Percentiles rank a stretch among this genome's conserved stretches.
Conservation (phyloP, 2,888 invertebrate genomes). For the Seira sanloemensis region DNA sequence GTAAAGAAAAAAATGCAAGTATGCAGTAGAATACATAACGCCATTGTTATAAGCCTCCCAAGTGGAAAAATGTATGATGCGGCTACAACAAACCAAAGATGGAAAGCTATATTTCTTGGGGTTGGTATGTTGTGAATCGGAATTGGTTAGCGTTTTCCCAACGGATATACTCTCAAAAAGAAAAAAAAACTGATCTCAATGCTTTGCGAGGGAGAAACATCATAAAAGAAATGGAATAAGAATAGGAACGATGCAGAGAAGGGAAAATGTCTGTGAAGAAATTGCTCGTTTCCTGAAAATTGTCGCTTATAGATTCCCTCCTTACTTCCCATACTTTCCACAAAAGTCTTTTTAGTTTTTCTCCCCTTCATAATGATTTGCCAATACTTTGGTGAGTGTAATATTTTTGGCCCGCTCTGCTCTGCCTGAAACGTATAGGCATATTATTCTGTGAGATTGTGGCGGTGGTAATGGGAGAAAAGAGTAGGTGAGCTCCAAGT, state of each 20-base stretch:
- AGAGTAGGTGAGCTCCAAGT: background rate
- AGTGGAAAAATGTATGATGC: background rate
- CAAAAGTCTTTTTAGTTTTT: slow-evolving; percentile 43
- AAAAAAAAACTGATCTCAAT: slow-evolving; percentile 51
- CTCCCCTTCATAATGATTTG: slow-evolving; percentile 26
- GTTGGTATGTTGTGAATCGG: slow-evolving; percentile 50
- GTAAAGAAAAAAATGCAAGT: background rate
- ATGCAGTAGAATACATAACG: background rate
- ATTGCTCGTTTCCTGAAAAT: slow-evolving; percentile 69
- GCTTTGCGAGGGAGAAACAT: slow-evolving; percentile 49
- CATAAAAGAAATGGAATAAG: slow-evolving; percentile 47
- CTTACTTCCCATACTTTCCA: slow-evolving; percentile 25
- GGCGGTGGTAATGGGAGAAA: background rate
- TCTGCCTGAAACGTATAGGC: background rate
- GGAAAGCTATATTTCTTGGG: background rate
- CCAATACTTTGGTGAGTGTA: background rate
- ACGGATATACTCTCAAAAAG: slow-evolving; percentile 27
- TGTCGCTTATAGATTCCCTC: slow-evolving; percentile 64
- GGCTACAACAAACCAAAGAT: background rate
- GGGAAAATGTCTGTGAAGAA: slow-evolving; percentile 61
- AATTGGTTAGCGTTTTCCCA: slow-evolving; percentile 60
- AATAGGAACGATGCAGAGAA: too few species aligned
- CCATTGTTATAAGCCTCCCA: background rate
- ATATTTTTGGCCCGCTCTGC: too few species aligned
- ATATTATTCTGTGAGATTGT: background rate